Base-by-base conservation (phyloP, 1,140 invertebrate genomes). In the Trachymyrmex cornetzi region DNA sequence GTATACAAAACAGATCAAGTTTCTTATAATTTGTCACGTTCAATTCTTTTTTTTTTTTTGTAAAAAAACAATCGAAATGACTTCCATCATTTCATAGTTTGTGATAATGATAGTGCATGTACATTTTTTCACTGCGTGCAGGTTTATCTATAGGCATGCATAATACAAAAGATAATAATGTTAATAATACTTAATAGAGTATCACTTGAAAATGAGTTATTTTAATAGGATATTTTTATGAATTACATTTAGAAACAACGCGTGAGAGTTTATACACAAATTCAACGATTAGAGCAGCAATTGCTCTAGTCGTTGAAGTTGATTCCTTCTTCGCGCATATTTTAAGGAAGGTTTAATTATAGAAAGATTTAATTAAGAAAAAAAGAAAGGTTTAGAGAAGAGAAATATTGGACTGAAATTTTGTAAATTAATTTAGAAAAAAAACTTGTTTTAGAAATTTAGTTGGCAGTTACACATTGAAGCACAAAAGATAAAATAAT, bases 121-220 rank as follows among this genome's bases (percentile, higher is more conserved):
- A 19, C 14, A 1, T 63, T 53, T 24, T 48, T 27, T 3, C n/a
- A 53, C 7, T 14, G 4, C 19, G 5, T 30, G 24, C 3, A 22
- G 7, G n/a, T 44, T 53, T 66, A 66, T 66, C 24, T 79, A 11
- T 44, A 22, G 1, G 7, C 38, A 9, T 66, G 59, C 59, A 79
- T 79, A 74, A 77, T 77, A 11, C 57, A 74, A 30, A 19, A 74
- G 19, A 5, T 22, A 22, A 48, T 77, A 63, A 66, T 22, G 34
- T 11, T 14, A 67, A 67, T 24, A 57, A 61, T 34, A 0, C 6
- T 64, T 34, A 38, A 66, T 34, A 19, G 7, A 19, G 5, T 53
- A 16, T 53, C 4, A 19, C 14, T 19, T 55, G 16, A 19, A 19
- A 19, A 55, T n/a, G 48, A 14, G 3, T 50, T 50, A 14, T 50